Evolutionary conservation across 2,888 invertebrate species (phyloP), one percentile per base, ranked within the genome.

Genomic region (Argyra leucocephala): DNA sequence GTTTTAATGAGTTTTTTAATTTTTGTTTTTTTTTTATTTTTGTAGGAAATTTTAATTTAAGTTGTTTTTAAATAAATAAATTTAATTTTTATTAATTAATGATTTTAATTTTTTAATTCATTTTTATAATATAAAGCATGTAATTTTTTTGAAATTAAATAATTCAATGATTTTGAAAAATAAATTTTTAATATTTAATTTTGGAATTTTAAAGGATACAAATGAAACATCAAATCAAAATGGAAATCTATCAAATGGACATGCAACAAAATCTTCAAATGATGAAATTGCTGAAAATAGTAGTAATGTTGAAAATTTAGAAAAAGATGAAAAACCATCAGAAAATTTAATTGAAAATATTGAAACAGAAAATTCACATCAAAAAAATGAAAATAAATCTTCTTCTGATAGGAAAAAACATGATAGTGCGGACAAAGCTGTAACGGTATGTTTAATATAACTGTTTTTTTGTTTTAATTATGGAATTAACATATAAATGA

Each of bases 201-300:
- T 3, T 9, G 15, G 18, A 48, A 48, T 18, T 48, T 31, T 15
- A 18, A 70, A 76, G 76, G 74, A 76, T 71, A 73, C 74, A 74
- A 73, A 74, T 74, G 77, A 78, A 72, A 74, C 72, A 66, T 66
- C 61, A 76, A 72, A 70, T 70, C 72, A 72, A 75, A 75, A 74
- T 72, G 72, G 71, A 74, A 74, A 73, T 72, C 75, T 79, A 75
- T 75, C 77, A 76, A 78, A 79, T 74, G 79, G 77, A 72, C 76
- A 78, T 74, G 73, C 75, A 70, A 72, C 67, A 66, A 71, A 62
- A 63, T 69, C 63, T 61, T 68, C 71, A n/a, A 65, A 63, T 69
- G 70, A 69, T 67, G 69, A 71, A 66, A 66, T 36, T 62, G 67
- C 68, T 67, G 64, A 66, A 62, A 68, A 69, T 61, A 69, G 69